A percentile compares a stretch with the other conserved stretches of the same genome.
Conservation (phyloP, 1,140 invertebrate species). For the Lithobius niger region DNA sequence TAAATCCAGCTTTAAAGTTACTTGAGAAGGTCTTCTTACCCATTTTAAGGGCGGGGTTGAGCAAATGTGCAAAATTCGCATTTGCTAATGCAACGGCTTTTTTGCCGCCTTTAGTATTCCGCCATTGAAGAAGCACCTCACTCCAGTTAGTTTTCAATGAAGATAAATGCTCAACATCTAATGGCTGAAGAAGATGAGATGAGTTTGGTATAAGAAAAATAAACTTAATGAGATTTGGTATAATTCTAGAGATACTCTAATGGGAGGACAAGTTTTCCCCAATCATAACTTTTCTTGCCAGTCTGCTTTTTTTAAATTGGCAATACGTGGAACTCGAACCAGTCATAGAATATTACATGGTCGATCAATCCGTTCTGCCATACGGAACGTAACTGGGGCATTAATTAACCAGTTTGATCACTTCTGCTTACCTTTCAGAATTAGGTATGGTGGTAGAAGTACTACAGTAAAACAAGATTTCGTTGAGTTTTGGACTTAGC, state of each 20-base stretch:
- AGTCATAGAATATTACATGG: background rate
- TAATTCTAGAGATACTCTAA: constrained; percentile 1
- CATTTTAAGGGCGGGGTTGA: too few relatives aligned
- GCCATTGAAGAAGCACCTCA: background rate
- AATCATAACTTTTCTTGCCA: constrained; percentile 15
- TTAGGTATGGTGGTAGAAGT: constrained; percentile 21
- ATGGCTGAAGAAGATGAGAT: constrained; percentile 30
- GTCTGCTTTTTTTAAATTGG: constrained; percentile 17
- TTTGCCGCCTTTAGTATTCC: too few relatives aligned
- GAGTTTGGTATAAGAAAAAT: constrained; percentile 29
- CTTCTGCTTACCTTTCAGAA: constrained; percentile 20
- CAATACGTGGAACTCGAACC: constrained; percentile 9
- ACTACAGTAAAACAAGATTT: constrained; percentile 26
- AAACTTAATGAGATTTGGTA: constrained; percentile 28
- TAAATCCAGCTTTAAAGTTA: too few relatives aligned
- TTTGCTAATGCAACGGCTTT: too few relatives aligned
- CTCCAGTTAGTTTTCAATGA: constrained; percentile 28
- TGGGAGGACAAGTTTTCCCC: constrained; percentile 18
- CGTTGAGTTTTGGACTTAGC: constrained; percentile 24
- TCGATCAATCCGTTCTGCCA: constrained; percentile 22
- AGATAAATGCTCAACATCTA: constrained; percentile 31
- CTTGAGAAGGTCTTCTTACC: too few relatives aligned
- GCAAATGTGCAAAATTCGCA: too few relatives aligned
- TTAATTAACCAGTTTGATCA: constrained; percentile 19
- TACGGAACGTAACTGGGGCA: constrained; percentile 12